Base-by-base conservation (phyloP, 2,888 invertebrate species). In the Drosophila neonasuta region DNA sequence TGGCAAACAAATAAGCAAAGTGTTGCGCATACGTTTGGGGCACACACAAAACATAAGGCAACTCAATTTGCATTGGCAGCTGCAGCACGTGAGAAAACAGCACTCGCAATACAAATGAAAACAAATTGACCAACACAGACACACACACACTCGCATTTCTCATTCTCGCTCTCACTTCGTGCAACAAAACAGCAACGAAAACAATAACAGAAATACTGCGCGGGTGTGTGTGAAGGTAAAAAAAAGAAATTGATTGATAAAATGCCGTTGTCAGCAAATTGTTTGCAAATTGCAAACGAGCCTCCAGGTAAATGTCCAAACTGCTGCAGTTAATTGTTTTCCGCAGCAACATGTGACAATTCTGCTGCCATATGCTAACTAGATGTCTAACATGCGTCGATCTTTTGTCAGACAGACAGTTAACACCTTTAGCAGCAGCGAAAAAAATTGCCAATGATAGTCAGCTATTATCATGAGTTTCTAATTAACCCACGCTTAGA, bases 51-150 rank as follows among this genome's bases (percentile, higher is more conserved):
- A 55, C 46, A 57, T 45, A 73, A 61, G 60, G 73, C 76, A 77
- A 79, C 71, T 74, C 77, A 82, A 80, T 83, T 83, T 85, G 67
- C 75, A 79, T 78, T 69, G 62, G 65, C 76, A 73, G 62, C 65
- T 50, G 62, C 48, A 51, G 68, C 86, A 80, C 82, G 86, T 86
- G 86, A 74, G 80, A 79, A 79, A 81, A 80, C 71, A 69, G 17
- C n/a, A 57, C 41, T 11, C 15, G 15, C 41, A 41, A 29, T 29
- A 29, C 15, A 42, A 64, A 70, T 61, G 41, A 48, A 59, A 73
- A 76, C 50, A 74, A 41, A 42, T 55, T 51, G 66, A 15, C 41
- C 56, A 59, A 50, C 54, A 68, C 15, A 15, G 15, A 15, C 15
- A 15, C 15, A 15, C 15, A 13, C 20, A 7, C 39, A 13, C 15